phyloP scores from a whole-genome alignment of 64 coral and sea anemone species.

The Montipora sp. region DNA sequence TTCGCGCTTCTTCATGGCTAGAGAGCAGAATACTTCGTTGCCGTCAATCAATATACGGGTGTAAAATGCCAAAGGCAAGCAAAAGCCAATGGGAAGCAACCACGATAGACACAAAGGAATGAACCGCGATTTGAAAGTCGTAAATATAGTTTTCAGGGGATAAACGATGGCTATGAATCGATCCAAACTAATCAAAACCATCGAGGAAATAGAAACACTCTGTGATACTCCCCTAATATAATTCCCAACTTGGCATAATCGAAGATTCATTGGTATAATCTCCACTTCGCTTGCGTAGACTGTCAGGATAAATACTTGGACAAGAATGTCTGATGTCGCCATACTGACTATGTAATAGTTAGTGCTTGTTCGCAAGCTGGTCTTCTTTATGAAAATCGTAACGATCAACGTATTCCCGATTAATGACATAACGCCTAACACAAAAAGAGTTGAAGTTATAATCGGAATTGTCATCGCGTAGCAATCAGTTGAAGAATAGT shows the following conservation, averaged over 20 bases:
- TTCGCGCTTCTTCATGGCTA: not conserved
- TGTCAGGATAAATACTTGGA: not conserved
- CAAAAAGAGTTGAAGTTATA: not conserved
- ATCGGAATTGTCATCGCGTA: not conserved
- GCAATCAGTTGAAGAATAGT: not conserved
- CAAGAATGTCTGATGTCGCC: not conserved
- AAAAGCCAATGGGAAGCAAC: not conserved
- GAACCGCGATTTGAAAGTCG: not conserved
- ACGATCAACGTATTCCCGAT: not conserved
- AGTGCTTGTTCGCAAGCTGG: not conserved
- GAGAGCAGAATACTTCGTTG: not conserved
- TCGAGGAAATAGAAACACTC: not conserved
- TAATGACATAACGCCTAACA: not conserved
- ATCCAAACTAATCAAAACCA: not conserved
- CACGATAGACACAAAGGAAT: not conserved
- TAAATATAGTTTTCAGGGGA: not conserved
- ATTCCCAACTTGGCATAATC: not conserved
- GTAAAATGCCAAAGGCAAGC: not conserved
- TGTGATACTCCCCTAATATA: not conserved
- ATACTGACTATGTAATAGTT: not conserved
- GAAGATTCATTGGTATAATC: not conserved
- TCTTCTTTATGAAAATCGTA: not conserved
- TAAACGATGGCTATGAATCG: not conserved
- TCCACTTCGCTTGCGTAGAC: not conserved
- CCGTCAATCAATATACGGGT: not conserved